Base-by-base conservation (phyloP, 2,888 invertebrate genomes). In the Stramonita haemastoma region DNA sequence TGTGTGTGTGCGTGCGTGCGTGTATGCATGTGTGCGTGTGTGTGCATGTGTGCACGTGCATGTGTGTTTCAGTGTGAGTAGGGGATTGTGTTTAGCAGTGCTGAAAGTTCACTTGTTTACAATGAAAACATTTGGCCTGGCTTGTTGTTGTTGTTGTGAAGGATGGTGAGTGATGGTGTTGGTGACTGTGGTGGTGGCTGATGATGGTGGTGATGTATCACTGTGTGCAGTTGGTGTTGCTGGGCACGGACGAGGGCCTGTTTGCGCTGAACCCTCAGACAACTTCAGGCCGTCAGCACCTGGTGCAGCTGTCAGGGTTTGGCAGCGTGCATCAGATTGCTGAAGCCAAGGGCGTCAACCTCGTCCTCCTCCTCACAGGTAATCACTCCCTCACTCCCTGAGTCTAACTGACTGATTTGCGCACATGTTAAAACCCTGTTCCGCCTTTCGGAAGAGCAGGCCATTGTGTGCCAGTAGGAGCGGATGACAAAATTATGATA, bases 171-270 rank as follows among this genome's bases (percentile, higher is more conserved):
- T 46, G 46, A 46, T 46, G 46, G 46, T 46, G 46, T 46, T 46
- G 46, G 19, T 66, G 19, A 66, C 5, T 17, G 5, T 66, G 5
- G 19, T 66, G 5, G 5, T 66, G 5, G 19, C 19, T 46, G 46
- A 46, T 56, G 5, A 22, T 32, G 84, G n/a, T 46, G 26, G 22
- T 57, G 57, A 26, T 89, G n/a, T n/a, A 79, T 34, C 6, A 70
- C 87, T 87, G 34, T 66, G 66, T 90, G 4, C 91, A 96, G 96
- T 91, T 96, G 34, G 94, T 97, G 87, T 93, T 97, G 19, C 93
- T 97, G n/a, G 97, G 97, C 32, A 96, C 97, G 0, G 97, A 97
- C 90, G 97, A 97, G 91, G 97, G 97, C 0, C 95, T 97, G 0
- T 97, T 96, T 92, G 97, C 97, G 13, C 96, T 96, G 89, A 94